Conservation (phyloP, 2,113 vertebrate species). For the Melospiza georgiana region DNA sequence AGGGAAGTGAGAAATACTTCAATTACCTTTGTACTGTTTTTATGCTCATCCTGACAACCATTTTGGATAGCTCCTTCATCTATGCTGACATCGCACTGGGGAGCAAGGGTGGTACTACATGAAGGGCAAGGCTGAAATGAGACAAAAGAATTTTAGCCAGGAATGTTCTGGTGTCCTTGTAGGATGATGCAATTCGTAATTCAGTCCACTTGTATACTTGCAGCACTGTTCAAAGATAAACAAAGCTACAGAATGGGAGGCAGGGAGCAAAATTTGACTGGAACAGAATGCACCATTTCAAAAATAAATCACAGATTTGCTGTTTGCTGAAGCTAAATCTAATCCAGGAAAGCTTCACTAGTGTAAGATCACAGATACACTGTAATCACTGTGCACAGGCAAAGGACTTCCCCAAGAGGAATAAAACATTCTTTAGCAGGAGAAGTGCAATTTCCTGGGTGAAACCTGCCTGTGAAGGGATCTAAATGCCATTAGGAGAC, state of each 20-base stretch:
- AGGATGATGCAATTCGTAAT: neutral
- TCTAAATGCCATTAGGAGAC: neutral
- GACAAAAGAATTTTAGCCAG: conserved; percentile 46
- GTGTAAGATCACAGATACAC: neutral
- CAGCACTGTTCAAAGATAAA: conserved; percentile 20
- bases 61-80: conserved; percentile 83
- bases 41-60: conserved; percentile 86
- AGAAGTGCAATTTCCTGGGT: neutral
- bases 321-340: conserved; percentile 3
- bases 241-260: conserved; percentile 30
- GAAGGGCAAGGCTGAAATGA: conserved; percentile 84
- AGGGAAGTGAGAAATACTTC: neutral
- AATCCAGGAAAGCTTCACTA: neutral
- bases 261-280: conserved; percentile 4
- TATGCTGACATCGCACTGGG: conserved; percentile 73
- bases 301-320: conserved; percentile 36
- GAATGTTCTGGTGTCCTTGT: neutral
- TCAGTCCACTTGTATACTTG: neutral
- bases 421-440: neutral
- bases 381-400: neutral
- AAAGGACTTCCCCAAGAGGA: neutral
- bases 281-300: conserved; percentile 26
- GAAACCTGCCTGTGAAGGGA: neutral
- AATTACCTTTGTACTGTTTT: conserved; percentile 83
- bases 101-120: conserved; percentile 77